Evolutionary conservation across 2,888 invertebrate species (phyloP).

Genomic region (Rhagophthalmus giganteus): DNA sequence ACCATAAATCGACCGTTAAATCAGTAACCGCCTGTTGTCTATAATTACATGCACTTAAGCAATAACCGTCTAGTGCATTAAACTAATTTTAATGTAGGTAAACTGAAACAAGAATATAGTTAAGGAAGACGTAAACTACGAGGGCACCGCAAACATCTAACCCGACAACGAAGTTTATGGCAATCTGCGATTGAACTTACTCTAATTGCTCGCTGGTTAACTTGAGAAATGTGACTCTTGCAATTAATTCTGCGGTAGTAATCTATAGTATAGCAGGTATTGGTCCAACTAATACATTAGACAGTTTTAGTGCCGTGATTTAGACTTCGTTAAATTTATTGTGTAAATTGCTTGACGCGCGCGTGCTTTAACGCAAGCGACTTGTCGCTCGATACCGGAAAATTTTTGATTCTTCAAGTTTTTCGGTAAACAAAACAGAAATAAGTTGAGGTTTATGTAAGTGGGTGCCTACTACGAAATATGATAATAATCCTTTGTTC

Average conservation of each 20-base stretch:
- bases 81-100: too few relatives aligned
- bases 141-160: conserved; percentile 21
- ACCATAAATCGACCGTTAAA: too few relatives aligned
- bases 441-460: background rate
- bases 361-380: background rate
- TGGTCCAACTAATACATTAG: conserved; percentile 13
- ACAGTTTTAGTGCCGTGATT: conserved; percentile 10
- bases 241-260: conserved; percentile 23
- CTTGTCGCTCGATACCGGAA: background rate
- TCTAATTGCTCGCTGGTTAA: conserved; percentile 25
- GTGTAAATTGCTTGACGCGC: too few relatives aligned
- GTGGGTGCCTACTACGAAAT: background rate
- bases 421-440: too few relatives aligned
- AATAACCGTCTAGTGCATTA: too few relatives aligned
- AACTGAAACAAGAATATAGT: conserved; percentile 6
- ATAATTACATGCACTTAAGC: too few relatives aligned
- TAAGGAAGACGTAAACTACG: conserved; percentile 17
- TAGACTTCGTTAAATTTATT: too few relatives aligned
- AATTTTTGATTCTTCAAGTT: too few relatives aligned
- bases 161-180: conserved; percentile 17
- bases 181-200: conserved; percentile 23
- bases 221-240: conserved; percentile 22
- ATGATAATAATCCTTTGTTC: background rate
- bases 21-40: too few relatives aligned
- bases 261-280: conserved; percentile 20